Conservation (phyloP, 2,797 vertebrate genomes). For the Apodemus agrarius region DNA sequence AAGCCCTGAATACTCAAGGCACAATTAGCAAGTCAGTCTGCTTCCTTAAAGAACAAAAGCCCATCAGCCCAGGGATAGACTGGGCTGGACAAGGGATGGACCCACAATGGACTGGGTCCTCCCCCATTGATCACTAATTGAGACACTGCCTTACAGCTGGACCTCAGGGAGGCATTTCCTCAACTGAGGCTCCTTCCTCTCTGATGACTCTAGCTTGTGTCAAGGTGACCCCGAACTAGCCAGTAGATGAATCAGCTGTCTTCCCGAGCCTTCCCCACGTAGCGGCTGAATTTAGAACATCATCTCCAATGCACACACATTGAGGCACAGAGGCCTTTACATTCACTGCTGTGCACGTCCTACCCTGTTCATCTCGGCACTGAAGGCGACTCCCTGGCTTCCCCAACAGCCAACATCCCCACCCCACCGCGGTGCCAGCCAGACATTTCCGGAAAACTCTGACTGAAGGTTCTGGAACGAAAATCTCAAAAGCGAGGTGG, state of each 20-base stretch:
- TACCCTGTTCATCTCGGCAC: not conserved
- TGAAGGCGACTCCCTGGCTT: not conserved
- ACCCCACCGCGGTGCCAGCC: not conserved
- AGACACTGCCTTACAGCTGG: not conserved
- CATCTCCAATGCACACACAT: not conserved
- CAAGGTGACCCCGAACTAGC: not conserved
- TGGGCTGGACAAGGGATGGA: not conserved
- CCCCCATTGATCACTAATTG: not conserved
- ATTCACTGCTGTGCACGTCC: not conserved
- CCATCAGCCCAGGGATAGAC: not conserved
- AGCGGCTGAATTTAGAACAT: not conserved
- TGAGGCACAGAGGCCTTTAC: not conserved
- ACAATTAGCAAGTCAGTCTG: too few relatives aligned
- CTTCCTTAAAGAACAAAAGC: not conserved
- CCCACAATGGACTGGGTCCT: not conserved
- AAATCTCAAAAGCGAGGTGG: slow-evolving; percentile 1
- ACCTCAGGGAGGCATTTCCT: not conserved
- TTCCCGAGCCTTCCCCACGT: not conserved
- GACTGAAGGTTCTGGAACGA: slow-evolving; percentile 3
- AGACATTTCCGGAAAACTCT: slow-evolving; percentile 26
- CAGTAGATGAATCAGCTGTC: not conserved
- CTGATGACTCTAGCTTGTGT: not conserved
- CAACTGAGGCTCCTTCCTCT: not conserved
- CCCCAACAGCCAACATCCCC: not conserved
- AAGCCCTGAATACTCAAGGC: too few relatives aligned